A percentile compares a stretch with the other conserved stretches of the same genome.
Evolutionary conservation across 2,113 vertebrate species (phyloP).

Genomic region (Oncorhynchus gorbuscha): DNA sequence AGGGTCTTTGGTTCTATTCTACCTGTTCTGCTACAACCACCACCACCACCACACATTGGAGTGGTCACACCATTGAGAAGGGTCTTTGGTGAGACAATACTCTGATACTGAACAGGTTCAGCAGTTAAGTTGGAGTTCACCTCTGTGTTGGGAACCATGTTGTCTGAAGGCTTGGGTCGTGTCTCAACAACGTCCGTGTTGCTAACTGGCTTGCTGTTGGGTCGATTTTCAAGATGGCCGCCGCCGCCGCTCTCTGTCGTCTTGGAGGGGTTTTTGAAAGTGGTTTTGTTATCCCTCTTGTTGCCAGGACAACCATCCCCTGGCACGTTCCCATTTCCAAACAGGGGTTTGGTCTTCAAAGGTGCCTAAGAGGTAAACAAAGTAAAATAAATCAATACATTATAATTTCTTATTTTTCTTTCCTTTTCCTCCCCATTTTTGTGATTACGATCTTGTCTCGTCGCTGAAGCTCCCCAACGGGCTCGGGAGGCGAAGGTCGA

Average conservation of each 20-base stretch:
- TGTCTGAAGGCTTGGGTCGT: background rate
- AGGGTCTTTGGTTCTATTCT: too few species aligned
- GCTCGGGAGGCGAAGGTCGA: too few species aligned
- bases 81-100: constrained; percentile 50
- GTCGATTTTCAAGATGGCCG: background rate
- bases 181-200: background rate
- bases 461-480: too few species aligned
- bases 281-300: constrained; percentile 23
- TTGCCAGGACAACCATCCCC: background rate
- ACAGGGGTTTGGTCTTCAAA: constrained; percentile 35
- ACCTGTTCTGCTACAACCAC: background rate
- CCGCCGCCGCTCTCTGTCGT: background rate
- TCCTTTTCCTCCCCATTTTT: too few species aligned
- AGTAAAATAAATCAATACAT: background rate
- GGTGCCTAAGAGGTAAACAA: constrained; percentile 41
- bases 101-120: constrained; percentile 36
- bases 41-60: constrained; percentile 3
- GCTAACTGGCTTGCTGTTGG: background rate
- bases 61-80: constrained; percentile 50
- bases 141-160: background rate
- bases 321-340: constrained; percentile 11
- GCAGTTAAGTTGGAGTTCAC: background rate
- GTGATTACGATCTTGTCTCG: too few species aligned
- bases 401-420: too few species aligned
- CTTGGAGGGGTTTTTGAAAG: background rate